Conservation (phyloP, 37 sponge, comb jelly and placozoan genomes). For the Hexactinellida sp. region DNA sequence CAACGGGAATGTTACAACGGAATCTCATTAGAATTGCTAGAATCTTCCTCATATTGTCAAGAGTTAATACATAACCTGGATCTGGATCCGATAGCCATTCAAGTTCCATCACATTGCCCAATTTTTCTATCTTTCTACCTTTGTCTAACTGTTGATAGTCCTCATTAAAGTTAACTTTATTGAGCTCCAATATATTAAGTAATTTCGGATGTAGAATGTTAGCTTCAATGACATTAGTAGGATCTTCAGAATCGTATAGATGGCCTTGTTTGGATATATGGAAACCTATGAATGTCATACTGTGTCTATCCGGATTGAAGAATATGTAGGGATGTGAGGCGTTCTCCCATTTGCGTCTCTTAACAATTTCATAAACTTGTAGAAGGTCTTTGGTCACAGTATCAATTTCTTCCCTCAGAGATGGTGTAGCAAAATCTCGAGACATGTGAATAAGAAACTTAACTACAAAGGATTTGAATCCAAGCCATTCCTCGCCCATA, state of each 20-base stretch:
- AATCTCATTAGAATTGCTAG: neutral
- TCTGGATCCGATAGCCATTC: conserved; percentile 20
- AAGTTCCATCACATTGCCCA: conserved; percentile 14
- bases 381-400: conserved; percentile 13
- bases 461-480: conserved; percentile 77
- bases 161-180: conserved; percentile 44
- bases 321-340: conserved; percentile 74
- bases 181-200: conserved; percentile 17
- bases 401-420: conserved; percentile 34
- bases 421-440: conserved; percentile 65
- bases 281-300: conserved; percentile 67
- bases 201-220: conserved; percentile 32
- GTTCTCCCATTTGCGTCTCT: conserved; percentile 44
- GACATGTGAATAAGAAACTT: conserved; percentile 86
- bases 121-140: neutral
- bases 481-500: conserved; percentile 11
- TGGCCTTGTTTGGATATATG: conserved; percentile 29
- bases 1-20: conserved; percentile 80
- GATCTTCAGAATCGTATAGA: neutral
- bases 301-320: conserved; percentile 57
- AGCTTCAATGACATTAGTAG: conserved; percentile 12
- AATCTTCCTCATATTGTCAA: conserved; percentile 7
- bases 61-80: conserved; percentile 16
- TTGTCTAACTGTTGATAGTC: conserved; percentile 33
- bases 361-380: conserved; percentile 33